A percentile compares a stretch with the other conserved stretches of the same genome.
phyloP scores from a whole-genome alignment of 2,113 vertebrate genomes.

The Chionis minor region DNA sequence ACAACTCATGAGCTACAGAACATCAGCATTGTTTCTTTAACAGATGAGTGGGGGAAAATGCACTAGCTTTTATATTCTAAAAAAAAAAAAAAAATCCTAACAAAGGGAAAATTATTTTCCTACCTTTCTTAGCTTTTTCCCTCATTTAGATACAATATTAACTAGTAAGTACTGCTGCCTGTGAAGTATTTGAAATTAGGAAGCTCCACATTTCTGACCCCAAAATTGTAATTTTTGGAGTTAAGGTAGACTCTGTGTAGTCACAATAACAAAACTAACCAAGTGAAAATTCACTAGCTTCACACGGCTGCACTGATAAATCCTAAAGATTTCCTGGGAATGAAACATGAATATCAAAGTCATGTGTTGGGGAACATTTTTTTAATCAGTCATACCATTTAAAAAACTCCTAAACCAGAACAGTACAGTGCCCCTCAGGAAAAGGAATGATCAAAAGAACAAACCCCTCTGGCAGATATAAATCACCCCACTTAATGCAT shows the following conservation, averaged over 20 bases:
- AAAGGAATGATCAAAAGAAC: slow-evolving; percentile 59
- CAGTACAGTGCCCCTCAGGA: slow-evolving; percentile 21
- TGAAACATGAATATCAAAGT: slow-evolving; percentile 56
- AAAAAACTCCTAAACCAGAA: slow-evolving; percentile 47
- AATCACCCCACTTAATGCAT: slow-evolving; percentile 44
- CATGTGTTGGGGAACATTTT: slow-evolving; percentile 50
- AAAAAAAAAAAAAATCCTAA: not conserved
- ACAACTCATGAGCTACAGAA: not conserved
- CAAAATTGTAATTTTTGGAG: not conserved
- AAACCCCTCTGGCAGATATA: slow-evolving; percentile 51
- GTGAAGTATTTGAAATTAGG: not conserved
- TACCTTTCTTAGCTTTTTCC: not conserved
- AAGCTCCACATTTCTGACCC: not conserved
- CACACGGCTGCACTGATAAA: not conserved
- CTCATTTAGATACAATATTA: not conserved
- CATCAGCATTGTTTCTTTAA: not conserved
- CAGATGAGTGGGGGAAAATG: not conserved
- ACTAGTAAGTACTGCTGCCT: not conserved
- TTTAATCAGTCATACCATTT: slow-evolving; percentile 55
- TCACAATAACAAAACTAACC: not conserved
- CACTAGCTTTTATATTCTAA: not conserved
- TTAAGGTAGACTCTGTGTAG: not conserved
- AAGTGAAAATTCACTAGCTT: slow-evolving; percentile 23
- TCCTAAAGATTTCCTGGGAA: slow-evolving; percentile 32
- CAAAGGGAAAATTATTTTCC: not conserved